phyloP scores from a whole-genome alignment of 2,113 vertebrate genomes.

The Pluvianellus socialis region DNA sequence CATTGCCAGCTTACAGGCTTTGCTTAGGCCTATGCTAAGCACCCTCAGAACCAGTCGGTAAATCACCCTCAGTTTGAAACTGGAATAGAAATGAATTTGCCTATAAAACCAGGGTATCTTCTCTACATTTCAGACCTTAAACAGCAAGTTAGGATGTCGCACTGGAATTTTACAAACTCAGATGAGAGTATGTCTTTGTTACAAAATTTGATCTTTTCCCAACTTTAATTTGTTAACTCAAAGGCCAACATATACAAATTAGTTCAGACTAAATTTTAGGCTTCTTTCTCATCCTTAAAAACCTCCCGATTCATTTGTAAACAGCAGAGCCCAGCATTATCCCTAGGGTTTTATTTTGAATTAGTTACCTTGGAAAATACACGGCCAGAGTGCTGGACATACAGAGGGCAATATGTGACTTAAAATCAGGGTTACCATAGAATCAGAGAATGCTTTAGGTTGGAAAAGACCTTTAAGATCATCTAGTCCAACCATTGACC shows the following conservation, averaged over 20 bases:
- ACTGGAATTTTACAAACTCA: background rate
- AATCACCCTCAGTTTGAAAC: background rate
- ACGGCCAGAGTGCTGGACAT: background rate
- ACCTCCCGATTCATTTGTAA: background rate
- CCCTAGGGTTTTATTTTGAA: background rate
- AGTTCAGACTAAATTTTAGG: background rate
- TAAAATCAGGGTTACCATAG: background rate
- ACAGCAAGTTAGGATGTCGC: background rate
- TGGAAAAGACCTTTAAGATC: too few species aligned
- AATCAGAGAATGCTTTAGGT: too few species aligned
- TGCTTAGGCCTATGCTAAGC: background rate
- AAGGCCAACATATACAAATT: background rate
- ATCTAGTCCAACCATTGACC: too few species aligned
- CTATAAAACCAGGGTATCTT: background rate
- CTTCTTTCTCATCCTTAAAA: background rate
- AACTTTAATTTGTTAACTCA: background rate
- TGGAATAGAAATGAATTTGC: background rate
- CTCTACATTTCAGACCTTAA: background rate
- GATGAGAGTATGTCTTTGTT: background rate
- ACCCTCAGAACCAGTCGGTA: background rate
- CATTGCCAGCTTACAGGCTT: background rate
- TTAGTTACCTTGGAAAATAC: background rate
- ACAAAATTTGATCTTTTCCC: background rate
- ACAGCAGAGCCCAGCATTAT: background rate
- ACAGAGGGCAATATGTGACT: background rate